These are phyloP conservation scores for Pammene aurita DNA, from an alignment of 2,888 invertebrate species.

Conservation along the genomic window DNA sequence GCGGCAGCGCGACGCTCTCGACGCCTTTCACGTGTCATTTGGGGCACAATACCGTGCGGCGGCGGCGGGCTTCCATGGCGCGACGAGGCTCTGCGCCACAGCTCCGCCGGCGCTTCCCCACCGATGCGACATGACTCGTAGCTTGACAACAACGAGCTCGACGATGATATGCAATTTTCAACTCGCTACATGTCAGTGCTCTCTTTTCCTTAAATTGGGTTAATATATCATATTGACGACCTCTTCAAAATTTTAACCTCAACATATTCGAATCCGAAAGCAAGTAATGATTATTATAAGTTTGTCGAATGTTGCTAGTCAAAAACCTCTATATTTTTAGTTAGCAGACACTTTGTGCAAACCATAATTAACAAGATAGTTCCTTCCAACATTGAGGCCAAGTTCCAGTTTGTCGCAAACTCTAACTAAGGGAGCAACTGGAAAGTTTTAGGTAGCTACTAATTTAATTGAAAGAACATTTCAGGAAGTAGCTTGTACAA, in stretches of 20 bases:
- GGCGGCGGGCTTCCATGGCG: slow-evolving; percentile 44
- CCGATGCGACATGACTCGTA: slow-evolving; percentile 41
- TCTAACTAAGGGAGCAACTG: slow-evolving; percentile 48
- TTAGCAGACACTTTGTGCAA: slow-evolving; percentile 41
- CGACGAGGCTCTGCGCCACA: slow-evolving; percentile 9
- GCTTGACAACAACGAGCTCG: slow-evolving; percentile 3
- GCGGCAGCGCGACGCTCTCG: slow-evolving; percentile 74
- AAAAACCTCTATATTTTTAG: background rate
- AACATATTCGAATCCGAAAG: too few relatives aligned
- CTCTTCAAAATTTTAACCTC: slow-evolving; percentile 1
- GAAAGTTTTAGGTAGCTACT: slow-evolving; percentile 47
- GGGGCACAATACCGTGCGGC: slow-evolving; percentile 72
- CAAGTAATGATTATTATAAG: too few relatives aligned
- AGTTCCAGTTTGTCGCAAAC: slow-evolving; percentile 53
- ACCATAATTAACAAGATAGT: slow-evolving; percentile 50
- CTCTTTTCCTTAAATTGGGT: slow-evolving; percentile 61
- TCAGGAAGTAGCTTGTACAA: slow-evolving; percentile 20
- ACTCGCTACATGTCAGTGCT: slow-evolving; percentile 61
- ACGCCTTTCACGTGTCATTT: slow-evolving; percentile 82
- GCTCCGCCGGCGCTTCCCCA: slow-evolving; percentile 56
- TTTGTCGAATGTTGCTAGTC: background rate
- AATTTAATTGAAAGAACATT: slow-evolving; percentile 40
- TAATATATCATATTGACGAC: slow-evolving; percentile 54
- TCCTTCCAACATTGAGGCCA: slow-evolving; percentile 48
- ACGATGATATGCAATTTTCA: slow-evolving; percentile 61